These are phyloP conservation scores for Halocaridina rubra DNA, from an alignment of 2,888 invertebrate genomes.

Conservation along the genomic window DNA sequence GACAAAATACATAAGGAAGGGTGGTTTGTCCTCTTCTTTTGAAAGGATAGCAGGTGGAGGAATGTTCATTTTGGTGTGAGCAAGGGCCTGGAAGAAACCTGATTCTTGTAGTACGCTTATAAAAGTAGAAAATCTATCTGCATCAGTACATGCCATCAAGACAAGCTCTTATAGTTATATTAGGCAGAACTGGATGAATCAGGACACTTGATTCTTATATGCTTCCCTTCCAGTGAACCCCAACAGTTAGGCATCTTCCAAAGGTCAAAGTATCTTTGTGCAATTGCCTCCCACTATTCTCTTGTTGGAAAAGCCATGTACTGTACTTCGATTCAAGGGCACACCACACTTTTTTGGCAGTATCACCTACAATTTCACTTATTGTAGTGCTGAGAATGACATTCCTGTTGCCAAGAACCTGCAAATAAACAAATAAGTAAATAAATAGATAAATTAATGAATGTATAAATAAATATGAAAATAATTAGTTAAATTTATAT, in stretches of 20 bases:
- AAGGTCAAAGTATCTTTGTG: background rate
- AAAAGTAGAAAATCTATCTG: too few species aligned
- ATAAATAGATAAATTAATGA: background rate
- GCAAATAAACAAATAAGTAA: background rate
- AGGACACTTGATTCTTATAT: too few species aligned
- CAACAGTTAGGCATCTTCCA: background rate
- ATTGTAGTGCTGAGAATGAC: background rate
- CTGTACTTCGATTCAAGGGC: slow-evolving; percentile 18
- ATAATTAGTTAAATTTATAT: too few species aligned
- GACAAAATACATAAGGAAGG: background rate
- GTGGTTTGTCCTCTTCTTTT: background rate
- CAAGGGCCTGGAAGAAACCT: slow-evolving; percentile 20
- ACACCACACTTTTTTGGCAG: slow-evolving; percentile 22
- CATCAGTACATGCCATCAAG: too few species aligned
- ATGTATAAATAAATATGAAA: too few species aligned
- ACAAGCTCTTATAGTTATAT: background rate
- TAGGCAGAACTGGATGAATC: too few species aligned
- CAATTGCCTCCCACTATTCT: slow-evolving; percentile 1
- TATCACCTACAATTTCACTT: slow-evolving; percentile 18
- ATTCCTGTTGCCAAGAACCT: slow-evolving; percentile 21
- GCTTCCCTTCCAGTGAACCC: background rate
- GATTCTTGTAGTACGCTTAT: slow-evolving; percentile 16
- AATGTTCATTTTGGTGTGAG: slow-evolving; percentile 11
- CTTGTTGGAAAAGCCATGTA: background rate
- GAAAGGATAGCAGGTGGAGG: slow-evolving; percentile 19